phyloP scores from a whole-genome alignment of 1,140 invertebrate species.

The Hermatobates lingyangjiaoensis region DNA sequence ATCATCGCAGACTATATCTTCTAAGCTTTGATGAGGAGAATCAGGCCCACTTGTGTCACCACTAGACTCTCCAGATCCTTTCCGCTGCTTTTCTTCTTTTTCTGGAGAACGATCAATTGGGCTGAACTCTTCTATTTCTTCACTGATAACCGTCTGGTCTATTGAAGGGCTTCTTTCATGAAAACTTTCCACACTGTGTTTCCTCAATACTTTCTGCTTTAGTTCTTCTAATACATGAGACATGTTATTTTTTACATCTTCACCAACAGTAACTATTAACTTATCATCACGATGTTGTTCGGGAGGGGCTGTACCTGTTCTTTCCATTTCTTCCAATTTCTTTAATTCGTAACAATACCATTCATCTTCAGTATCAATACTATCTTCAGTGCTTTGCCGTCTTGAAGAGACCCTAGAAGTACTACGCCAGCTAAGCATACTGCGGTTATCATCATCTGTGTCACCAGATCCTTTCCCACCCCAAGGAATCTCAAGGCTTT shows the following conservation, averaged over 20 bases:
- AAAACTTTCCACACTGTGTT: slow-evolving; percentile 2
- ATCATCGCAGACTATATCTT: slow-evolving; percentile 41
- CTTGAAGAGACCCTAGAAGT: slow-evolving; percentile 69
- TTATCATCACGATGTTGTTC: slow-evolving; percentile 27
- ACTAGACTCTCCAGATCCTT: slow-evolving; percentile 31
- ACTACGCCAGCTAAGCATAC: slow-evolving; percentile 68
- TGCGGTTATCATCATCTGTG: slow-evolving; percentile 55
- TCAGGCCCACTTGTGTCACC: slow-evolving; percentile 74
- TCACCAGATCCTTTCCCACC: slow-evolving; percentile 32
- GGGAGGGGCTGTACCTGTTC: slow-evolving; percentile 42
- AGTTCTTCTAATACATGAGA: slow-evolving; percentile 52
- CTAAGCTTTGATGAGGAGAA: slow-evolving; percentile 50
- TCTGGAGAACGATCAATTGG: neutral
- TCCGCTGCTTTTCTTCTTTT: neutral
- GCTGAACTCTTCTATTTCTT: neutral
- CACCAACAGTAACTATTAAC: slow-evolving; percentile 25
- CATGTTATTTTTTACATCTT: slow-evolving; percentile 57
- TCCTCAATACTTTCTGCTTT: slow-evolving; percentile 37
- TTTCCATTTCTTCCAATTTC: slow-evolving; percentile 70
- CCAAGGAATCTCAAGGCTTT: slow-evolving; percentile 60
- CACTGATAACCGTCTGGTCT: neutral
- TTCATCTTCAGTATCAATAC: slow-evolving; percentile 81
- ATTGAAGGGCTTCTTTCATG: slow-evolving; percentile 2
- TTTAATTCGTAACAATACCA: slow-evolving; percentile 78
- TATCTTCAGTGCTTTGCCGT: slow-evolving; percentile 77